Conservation (phyloP, 2,797 vertebrate genomes). For the Schizopygopsis pylzovi region DNA sequence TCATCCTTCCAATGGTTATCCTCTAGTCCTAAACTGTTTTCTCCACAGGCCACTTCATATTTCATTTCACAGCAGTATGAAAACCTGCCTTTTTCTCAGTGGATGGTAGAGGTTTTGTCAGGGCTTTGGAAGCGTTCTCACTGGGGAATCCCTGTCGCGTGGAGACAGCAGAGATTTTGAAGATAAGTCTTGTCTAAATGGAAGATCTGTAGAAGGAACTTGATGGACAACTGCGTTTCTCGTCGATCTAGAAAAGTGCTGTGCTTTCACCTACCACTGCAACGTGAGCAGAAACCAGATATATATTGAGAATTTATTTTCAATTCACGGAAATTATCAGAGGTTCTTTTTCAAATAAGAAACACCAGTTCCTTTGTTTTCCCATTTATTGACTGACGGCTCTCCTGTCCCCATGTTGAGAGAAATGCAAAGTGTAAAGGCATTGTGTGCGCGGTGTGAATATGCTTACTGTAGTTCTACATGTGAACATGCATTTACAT, state of each 20-base stretch:
- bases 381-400: background rate
- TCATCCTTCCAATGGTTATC: background rate
- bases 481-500: no score
- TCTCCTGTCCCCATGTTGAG: background rate
- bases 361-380: no score
- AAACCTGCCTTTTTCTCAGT: slow-evolving; percentile 46
- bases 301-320: background rate
- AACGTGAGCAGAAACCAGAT: background rate
- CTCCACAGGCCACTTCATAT: slow-evolving; percentile 38
- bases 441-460: no score
- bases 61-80: slow-evolving; percentile 50
- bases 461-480: no score
- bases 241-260: background rate
- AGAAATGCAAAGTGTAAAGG: no score
- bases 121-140: slow-evolving; percentile 19
- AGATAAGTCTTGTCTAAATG: slow-evolving; percentile 25
- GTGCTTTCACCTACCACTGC: background rate
- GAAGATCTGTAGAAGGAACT: background rate
- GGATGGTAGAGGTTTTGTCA: slow-evolving; percentile 37
- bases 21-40: slow-evolving; percentile 23
- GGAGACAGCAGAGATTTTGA: slow-evolving; percentile 48
- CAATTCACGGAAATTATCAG: background rate
- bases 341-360: background rate
- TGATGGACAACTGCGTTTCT: slow-evolving; percentile 15
- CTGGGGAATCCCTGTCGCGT: slow-evolving; percentile 28